Evolutionary conservation across 2,888 invertebrate species (phyloP).

Genomic region (Autographa gamma): DNA sequence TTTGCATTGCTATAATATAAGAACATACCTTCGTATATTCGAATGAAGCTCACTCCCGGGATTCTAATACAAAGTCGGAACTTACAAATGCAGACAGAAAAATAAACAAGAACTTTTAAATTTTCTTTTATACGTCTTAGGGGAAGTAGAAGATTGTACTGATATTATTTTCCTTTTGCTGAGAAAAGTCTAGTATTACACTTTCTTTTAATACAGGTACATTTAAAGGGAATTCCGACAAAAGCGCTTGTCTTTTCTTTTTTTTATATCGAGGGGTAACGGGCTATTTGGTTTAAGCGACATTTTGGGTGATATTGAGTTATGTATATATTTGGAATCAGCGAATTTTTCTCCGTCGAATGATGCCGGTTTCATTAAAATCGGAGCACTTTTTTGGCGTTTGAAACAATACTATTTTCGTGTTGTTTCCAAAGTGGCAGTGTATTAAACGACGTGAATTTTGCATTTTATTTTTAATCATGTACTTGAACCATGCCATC

Average conservation of each 20-base stretch:
- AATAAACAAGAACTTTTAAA: slow-evolving; percentile 14
- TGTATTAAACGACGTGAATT: too few relatives aligned
- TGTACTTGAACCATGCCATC: too few relatives aligned
- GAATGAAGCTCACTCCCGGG: slow-evolving; percentile 28
- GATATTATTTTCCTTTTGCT: background rate
- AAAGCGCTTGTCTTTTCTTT: background rate
- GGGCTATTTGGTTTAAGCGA: too few relatives aligned
- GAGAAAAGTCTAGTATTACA: background rate
- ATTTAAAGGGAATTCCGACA: background rate
- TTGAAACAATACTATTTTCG: too few relatives aligned
- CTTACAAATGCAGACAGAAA: slow-evolving; percentile 10
- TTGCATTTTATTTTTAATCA: too few relatives aligned
- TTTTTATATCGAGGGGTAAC: too few relatives aligned
- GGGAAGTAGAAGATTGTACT: slow-evolving; percentile 2
- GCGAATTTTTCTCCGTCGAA: too few relatives aligned
- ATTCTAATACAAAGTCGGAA: slow-evolving; percentile 20
- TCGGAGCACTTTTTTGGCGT: too few relatives aligned
- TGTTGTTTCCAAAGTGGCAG: too few relatives aligned
- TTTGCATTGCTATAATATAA: slow-evolving; percentile 5
- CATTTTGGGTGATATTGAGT: too few relatives aligned
- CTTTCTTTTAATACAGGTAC: background rate
- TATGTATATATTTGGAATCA: too few relatives aligned
- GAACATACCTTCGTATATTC: slow-evolving; percentile 5
- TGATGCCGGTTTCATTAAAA: too few relatives aligned
- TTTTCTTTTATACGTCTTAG: slow-evolving; percentile 21